Evolutionary conservation across 2,797 vertebrate species (phyloP).

Genomic region (Carduelis carduelis): DNA sequence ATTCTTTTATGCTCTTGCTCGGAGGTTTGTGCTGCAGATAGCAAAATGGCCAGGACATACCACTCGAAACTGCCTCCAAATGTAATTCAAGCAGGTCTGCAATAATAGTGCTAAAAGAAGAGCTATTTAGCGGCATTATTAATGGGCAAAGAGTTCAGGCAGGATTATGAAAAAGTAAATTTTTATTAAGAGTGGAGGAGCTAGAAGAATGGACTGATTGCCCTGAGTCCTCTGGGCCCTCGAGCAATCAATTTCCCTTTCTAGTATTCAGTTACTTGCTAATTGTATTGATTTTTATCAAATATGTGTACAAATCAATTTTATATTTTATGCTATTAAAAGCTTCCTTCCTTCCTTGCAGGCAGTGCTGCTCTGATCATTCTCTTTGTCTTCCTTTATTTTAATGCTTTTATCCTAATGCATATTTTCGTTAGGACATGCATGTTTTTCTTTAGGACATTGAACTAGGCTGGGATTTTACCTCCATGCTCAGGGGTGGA

Average conservation of each 20-base stretch:
- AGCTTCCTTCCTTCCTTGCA: constrained; percentile 55
- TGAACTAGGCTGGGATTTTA: background rate
- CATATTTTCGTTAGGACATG: background rate
- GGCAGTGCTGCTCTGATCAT: constrained; percentile 18
- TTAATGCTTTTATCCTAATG: constrained; percentile 24
- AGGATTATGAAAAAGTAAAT: constrained; percentile 65
- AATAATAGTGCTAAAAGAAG: constrained; percentile 65
- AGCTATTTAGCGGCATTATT: constrained; percentile 56
- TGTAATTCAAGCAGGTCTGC: constrained; percentile 62
- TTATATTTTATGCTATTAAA: constrained; percentile 69
- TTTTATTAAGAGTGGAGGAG: constrained; percentile 62
- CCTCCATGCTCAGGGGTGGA: background rate
- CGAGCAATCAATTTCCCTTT: constrained; percentile 58
- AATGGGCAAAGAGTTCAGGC: constrained; percentile 63
- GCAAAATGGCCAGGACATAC: constrained; percentile 39
- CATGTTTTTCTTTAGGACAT: background rate
- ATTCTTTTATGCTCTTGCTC: constrained; percentile 28
- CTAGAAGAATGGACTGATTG: constrained; percentile 68
- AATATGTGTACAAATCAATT: constrained; percentile 70
- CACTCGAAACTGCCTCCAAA: constrained; percentile 45
- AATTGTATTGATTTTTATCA: constrained; percentile 73
- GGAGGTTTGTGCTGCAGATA: constrained; percentile 33
- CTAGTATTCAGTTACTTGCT: constrained; percentile 60
- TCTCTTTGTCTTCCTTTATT: constrained; percentile 33
- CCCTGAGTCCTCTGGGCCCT: constrained; percentile 49